Evolutionary conservation across 2,113 vertebrate species (phyloP).

Genomic region (Phaethornis superciliosus): DNA sequence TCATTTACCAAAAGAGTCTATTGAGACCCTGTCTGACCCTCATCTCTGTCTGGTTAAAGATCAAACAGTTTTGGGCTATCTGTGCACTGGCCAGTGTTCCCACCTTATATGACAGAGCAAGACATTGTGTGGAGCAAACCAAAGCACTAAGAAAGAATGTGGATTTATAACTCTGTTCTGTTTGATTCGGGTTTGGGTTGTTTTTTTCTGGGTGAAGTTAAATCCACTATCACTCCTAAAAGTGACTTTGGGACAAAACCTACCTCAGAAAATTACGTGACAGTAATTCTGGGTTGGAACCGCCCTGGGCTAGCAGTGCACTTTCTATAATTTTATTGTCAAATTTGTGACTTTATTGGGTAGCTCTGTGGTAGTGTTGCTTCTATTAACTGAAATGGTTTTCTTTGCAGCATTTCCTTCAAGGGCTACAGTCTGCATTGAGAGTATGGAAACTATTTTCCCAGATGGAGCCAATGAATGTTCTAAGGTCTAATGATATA

Average conservation of each 20-base stretch:
- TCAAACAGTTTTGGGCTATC: neutral
- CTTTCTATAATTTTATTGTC: conserved; percentile 4
- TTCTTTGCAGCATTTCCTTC: conserved; percentile 9
- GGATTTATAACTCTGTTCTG: neutral
- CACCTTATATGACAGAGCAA: neutral
- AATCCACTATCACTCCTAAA: neutral
- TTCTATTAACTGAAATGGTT: neutral
- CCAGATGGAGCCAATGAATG: conserved; percentile 47
- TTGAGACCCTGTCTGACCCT: neutral
- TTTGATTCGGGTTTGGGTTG: neutral
- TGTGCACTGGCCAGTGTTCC: neutral
- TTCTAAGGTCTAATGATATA: conserved; percentile 50
- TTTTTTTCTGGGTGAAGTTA: neutral
- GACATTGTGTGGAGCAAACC: fast-evolving
- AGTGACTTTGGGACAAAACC: neutral
- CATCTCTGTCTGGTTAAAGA: neutral
- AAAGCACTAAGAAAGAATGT: neutral
- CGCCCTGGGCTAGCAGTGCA: neutral
- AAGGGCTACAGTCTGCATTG: neutral
- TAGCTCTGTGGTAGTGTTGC: neutral
- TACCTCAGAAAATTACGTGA: neutral
- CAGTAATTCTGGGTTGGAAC: neutral
- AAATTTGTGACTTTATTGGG: neutral
- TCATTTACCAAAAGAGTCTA: neutral
- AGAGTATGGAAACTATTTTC: conserved; percentile 57